These are phyloP conservation scores for Chironomus tepperi DNA, from an alignment of 1,140 invertebrate species.

Conservation along the genomic window DNA sequence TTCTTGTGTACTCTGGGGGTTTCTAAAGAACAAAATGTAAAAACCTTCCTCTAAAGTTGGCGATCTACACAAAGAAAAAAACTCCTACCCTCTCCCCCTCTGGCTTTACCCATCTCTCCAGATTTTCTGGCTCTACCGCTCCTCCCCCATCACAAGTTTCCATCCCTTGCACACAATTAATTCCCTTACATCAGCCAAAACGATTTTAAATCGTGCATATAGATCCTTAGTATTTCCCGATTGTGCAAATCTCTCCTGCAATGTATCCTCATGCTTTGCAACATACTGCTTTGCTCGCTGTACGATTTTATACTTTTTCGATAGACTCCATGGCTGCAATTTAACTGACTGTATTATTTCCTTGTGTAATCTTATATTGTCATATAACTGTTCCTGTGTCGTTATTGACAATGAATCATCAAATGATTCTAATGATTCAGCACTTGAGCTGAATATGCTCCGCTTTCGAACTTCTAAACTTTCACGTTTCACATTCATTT, in stretches of 20 bases:
- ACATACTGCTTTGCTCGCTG: conserved; percentile 73
- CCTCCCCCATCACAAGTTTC: too few species aligned
- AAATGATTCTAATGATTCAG: conserved; percentile 6
- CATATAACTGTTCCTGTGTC: conserved; percentile 78
- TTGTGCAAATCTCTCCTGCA: conserved; percentile 84
- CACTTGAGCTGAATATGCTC: conserved; percentile 22
- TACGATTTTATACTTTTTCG: conserved; percentile 75
- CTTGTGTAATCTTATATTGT: conserved; percentile 86
- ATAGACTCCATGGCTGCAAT: conserved; percentile 80
- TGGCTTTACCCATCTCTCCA: too few species aligned
- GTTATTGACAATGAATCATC: conserved; percentile 29
- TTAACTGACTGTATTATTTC: conserved; percentile 83
- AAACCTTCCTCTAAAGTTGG: too few species aligned
- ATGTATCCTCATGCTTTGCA: conserved; percentile 75
- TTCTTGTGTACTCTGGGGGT: too few species aligned
- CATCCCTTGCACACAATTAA: conserved; percentile 25
- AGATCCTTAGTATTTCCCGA: conserved; percentile 75
- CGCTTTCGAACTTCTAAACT: background rate
- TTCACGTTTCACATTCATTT: background rate
- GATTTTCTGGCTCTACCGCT: too few species aligned
- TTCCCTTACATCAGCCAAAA: conserved; percentile 57
- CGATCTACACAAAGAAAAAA: too few species aligned
- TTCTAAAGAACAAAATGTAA: too few species aligned
- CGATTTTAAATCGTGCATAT: conserved; percentile 68
- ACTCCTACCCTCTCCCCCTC: too few species aligned